Evolutionary conservation across 2,113 vertebrate genomes (phyloP).

Genomic region (Geococcyx californianus): DNA sequence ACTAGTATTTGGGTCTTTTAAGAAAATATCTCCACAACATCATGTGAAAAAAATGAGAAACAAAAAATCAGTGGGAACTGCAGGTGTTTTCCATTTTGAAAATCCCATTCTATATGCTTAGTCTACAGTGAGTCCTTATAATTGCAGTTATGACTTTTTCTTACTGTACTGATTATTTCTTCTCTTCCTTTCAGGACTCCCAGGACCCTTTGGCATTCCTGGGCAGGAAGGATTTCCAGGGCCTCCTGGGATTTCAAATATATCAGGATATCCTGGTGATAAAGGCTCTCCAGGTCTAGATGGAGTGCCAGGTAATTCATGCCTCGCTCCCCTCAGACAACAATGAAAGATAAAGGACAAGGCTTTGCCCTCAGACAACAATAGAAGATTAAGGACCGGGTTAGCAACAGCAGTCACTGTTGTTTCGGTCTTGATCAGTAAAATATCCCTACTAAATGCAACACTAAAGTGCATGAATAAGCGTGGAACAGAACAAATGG

Average conservation of each 20-base stretch:
- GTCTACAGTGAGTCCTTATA: not conserved
- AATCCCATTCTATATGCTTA: not conserved
- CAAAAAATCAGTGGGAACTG: not conserved
- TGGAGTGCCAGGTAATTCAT: constrained; percentile 83
- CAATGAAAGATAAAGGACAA: not conserved
- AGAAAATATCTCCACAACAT: not conserved
- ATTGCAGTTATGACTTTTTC: not conserved
- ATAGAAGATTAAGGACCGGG: not conserved
- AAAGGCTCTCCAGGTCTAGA: constrained; percentile 78
- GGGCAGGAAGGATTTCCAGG: constrained; percentile 83
- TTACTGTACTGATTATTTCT: not conserved
- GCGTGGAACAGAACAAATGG: not conserved
- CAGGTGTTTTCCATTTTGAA: not conserved
- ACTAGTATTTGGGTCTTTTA: not conserved
- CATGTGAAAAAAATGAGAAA: not conserved
- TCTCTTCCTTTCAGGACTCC: constrained; percentile 75
- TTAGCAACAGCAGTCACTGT: not conserved
- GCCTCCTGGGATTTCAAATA: constrained; percentile 74
- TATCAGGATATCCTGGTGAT: constrained; percentile 82
- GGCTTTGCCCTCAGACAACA: not conserved
- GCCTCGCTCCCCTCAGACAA: not conserved
- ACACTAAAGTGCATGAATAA: not conserved
- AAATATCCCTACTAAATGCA: not conserved
- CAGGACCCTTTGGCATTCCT: constrained; percentile 78
- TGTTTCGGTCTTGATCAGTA: not conserved